These are phyloP conservation scores for Oasisia sp. DNA, from an alignment of 2,888 invertebrate species.

Conservation along the genomic window DNA sequence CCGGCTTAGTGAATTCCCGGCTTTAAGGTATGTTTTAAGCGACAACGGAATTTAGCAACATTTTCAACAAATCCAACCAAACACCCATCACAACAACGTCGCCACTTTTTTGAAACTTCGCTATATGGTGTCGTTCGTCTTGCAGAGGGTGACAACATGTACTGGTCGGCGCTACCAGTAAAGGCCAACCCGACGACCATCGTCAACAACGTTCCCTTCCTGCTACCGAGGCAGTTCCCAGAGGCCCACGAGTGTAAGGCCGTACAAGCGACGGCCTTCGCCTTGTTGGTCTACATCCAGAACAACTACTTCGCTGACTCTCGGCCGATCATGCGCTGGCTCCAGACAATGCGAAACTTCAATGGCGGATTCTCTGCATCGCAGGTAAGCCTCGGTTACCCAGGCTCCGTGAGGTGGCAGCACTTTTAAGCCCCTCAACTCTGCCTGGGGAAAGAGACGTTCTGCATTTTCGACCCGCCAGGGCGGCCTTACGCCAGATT, in stretches of 20 bases:
- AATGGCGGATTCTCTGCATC: constrained; percentile 34
- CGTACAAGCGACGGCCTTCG: constrained; percentile 23
- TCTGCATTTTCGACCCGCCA: too few species aligned
- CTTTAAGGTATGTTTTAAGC: too few species aligned
- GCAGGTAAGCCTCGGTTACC: constrained; percentile 33
- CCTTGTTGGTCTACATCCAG: constrained; percentile 21
- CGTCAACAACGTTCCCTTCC: constrained; percentile 9
- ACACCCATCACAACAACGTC: too few species aligned
- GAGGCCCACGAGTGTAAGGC: not conserved
- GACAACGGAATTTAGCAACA: too few species aligned
- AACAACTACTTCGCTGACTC: constrained; percentile 20
- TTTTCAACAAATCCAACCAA: too few species aligned
- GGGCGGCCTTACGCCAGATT: too few species aligned
- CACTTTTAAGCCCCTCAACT: too few species aligned
- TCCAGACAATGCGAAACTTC: constrained; percentile 24
- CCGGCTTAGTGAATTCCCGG: too few species aligned
- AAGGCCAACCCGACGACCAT: not conserved
- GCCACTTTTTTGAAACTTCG: too few species aligned
- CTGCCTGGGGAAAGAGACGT: too few species aligned
- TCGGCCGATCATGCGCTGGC: constrained; percentile 21
- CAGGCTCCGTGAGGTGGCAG: too few species aligned
- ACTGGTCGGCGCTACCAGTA: not conserved
- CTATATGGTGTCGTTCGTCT: not conserved
- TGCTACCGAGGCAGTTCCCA: constrained; percentile 17
- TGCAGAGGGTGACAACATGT: constrained; percentile 20